Evolutionary conservation across 2,797 vertebrate genomes (phyloP), one percentile per base, ranked within the genome.

Genomic region (Epinephelus coioides): DNA sequence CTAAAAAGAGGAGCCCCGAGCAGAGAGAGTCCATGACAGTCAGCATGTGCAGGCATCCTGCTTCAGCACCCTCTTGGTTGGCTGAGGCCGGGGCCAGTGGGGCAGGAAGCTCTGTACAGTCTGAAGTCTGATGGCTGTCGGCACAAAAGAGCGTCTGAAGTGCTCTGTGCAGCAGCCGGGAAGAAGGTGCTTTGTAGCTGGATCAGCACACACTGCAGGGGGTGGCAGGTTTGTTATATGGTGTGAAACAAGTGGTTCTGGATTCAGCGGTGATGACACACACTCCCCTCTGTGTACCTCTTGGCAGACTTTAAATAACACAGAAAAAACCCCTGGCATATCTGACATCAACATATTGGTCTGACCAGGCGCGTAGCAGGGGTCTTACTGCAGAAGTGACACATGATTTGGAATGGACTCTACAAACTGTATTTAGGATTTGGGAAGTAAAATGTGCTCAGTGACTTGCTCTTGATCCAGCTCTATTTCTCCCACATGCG

Each of bases 171-270:
- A 64, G 79, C 73, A 78, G 80, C 76, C 62, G 60, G 81, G 84
- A 86, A 84, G 71, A 88, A 57, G 74, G 55, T 23, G 69, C 91
- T 91, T 93, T 91, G 92, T 91, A 82, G 83, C 77, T 64, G 88
- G 87, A 90, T 92, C 91, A 88, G 83, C 81, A 34, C 75, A 43
- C 78, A 69, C 84, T 44, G 71, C 74, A 50, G 88, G 88, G 69
- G 80, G 83, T 49, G 66, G 86, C 64, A 82, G 81, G 86, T 89
- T 85, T 86, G 82, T 88, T 84, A 75, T 83, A 60, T 59, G 70
- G 81, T 85, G 80, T 88, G 85, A 89, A 91, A 83, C 88, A 88
- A 87, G 80, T 82, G 69, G 79, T 74, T 87, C 69, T 90, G 82
- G 75, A 89, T 79, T 83, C 86, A 85, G 85, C 69, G 6, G 80